A percentile compares a stretch with the other conserved stretches of the same genome.
Evolutionary conservation across 2,113 vertebrate genomes (phyloP).

Genomic region (Stigmatopora nigra): DNA sequence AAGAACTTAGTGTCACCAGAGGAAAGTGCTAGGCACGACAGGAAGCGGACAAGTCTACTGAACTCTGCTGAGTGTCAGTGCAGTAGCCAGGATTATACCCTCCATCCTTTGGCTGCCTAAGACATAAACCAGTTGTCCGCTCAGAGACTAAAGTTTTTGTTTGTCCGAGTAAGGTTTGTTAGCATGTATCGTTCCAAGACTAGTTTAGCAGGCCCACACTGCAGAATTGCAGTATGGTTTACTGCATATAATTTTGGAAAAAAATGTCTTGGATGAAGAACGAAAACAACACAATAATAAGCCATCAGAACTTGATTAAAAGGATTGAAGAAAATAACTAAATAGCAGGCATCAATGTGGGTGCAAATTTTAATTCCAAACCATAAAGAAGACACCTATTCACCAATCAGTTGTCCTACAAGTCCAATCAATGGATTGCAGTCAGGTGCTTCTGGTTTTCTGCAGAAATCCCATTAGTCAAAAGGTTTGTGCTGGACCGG

Average conservation of each 20-base stretch:
- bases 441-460: too few species aligned
- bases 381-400: too few species aligned
- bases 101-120: conserved; percentile 53
- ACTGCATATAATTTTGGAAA: conserved; percentile 66
- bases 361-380: too few species aligned
- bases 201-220: conserved; percentile 52
- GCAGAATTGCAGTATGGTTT: conserved; percentile 61
- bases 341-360: too few species aligned
- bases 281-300: conserved; percentile 37
- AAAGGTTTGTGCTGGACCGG: too few species aligned
- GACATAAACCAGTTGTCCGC: conserved; percentile 48
- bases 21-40: conserved; percentile 61
- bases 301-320: too few species aligned
- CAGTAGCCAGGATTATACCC: conserved; percentile 55
- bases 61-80: conserved; percentile 60
- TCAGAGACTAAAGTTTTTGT: conserved; percentile 52
- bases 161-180: conserved; percentile 42
- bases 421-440: too few species aligned
- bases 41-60: conserved; percentile 53
- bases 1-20: conserved; percentile 55
- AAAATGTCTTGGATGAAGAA: conserved; percentile 64
- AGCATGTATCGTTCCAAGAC: conserved; percentile 24
- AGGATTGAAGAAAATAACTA: too few species aligned
- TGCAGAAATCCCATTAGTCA: too few species aligned
- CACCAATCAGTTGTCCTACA: too few species aligned